phyloP scores from a whole-genome alignment of 2,888 invertebrate genomes.

The Brenthis ino region DNA sequence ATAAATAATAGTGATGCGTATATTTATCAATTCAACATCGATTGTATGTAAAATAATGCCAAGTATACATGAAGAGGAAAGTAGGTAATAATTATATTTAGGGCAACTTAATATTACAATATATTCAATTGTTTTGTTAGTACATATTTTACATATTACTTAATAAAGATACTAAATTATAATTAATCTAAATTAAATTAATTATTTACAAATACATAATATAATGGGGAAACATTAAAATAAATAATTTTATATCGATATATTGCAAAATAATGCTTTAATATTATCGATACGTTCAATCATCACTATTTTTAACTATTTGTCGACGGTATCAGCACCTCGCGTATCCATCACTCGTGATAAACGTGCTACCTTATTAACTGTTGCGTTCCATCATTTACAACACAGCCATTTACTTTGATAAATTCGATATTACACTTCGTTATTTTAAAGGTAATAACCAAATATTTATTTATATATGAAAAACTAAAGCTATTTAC shows the following conservation, averaged over 20 bases:
- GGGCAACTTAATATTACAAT: no score
- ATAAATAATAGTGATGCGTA: conserved; percentile 50
- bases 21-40: conserved; percentile 36
- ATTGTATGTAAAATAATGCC: conserved; percentile 29
- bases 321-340: conserved; percentile 65
- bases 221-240: no score
- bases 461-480: no score
- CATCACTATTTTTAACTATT: conserved; percentile 59
- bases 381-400: conserved; percentile 58
- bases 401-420: conserved; percentile 39
- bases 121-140: no score
- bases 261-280: background rate
- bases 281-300: conserved; percentile 5
- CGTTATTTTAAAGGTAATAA: background rate
- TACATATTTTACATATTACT: no score
- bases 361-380: conserved; percentile 75
- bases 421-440: conserved; percentile 20
- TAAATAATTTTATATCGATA: background rate
- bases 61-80: background rate
- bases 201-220: background rate
- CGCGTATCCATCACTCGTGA: conserved; percentile 74
- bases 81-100: background rate
- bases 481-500: no score
- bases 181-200: background rate
- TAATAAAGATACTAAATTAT: no score